phyloP scores from a whole-genome alignment of 2,888 invertebrate genomes.

The Pilophorus perplexus region DNA sequence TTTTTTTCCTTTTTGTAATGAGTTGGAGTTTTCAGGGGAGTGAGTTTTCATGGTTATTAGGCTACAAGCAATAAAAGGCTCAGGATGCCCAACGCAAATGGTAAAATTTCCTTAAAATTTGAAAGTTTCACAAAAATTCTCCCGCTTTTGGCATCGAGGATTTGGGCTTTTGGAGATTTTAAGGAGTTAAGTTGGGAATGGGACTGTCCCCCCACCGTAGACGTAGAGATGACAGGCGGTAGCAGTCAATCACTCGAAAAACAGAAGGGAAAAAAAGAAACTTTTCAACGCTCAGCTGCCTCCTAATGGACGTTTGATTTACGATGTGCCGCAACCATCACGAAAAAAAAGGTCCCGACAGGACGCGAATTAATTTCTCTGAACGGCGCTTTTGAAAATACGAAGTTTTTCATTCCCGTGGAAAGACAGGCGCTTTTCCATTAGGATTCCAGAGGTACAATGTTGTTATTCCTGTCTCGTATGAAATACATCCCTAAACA shows the following conservation, averaged over 20 bases:
- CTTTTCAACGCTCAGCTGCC: background rate
- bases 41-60: too few relatives aligned
- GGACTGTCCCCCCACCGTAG: background rate
- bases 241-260: constrained; percentile 11
- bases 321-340: constrained; percentile 23
- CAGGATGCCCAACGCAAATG: too few relatives aligned
- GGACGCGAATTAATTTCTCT: constrained; percentile 18
- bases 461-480: background rate
- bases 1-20: too few relatives aligned
- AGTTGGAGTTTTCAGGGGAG: too few relatives aligned
- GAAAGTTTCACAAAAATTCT: too few relatives aligned
- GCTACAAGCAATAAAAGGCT: too few relatives aligned
- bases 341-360: background rate
- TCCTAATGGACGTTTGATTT: constrained; percentile 31
- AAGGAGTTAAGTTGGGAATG: too few relatives aligned
- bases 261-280: constrained; percentile 11
- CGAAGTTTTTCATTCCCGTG: background rate
- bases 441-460: background rate
- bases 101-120: too few relatives aligned
- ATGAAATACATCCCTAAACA: too few relatives aligned
- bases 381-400: constrained; percentile 9
- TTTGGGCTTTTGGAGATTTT: too few relatives aligned
- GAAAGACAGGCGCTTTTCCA: constrained; percentile 6
- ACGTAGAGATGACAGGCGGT: background rate
- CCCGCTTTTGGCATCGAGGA: too few relatives aligned